phyloP scores from a whole-genome alignment of 2,797 vertebrate genomes.

The Macropodus opercularis region DNA sequence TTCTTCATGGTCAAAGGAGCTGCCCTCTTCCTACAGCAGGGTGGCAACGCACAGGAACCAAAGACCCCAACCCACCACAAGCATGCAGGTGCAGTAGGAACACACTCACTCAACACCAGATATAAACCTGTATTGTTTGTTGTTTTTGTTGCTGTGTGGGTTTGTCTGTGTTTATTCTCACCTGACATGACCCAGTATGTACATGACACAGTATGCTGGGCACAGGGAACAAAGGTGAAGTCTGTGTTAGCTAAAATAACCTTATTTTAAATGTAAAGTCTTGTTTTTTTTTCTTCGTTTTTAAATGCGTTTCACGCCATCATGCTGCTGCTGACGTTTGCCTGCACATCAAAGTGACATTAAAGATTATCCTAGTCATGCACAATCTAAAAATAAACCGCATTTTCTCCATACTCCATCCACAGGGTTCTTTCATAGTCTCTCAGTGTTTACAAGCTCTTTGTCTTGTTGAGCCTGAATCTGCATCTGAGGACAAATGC shows the following conservation, averaged over 20 bases:
- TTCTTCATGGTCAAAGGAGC: conserved; percentile 99
- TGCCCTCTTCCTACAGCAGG: conserved; percentile 96
- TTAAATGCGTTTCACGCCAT: not conserved
- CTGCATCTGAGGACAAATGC: conserved; percentile 17
- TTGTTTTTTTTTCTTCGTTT: not conserved
- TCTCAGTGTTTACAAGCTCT: conserved; percentile 1
- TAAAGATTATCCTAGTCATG: conserved; percentile 5
- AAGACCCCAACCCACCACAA: conserved; percentile 91
- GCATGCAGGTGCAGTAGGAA: conserved; percentile 91
- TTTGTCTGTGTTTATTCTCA: conserved; percentile 36
- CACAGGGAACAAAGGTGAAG: too few relatives aligned
- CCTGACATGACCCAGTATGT: conserved; percentile 27
- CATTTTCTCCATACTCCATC: not conserved
- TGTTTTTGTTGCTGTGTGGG: conserved; percentile 8
- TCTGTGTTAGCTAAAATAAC: too few relatives aligned
- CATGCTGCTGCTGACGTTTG: conserved; percentile 6
- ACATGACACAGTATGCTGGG: too few relatives aligned
- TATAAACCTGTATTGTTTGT: conserved; percentile 24
- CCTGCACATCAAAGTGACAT: conserved; percentile 18
- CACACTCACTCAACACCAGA: conserved; percentile 57
- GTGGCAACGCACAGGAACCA: conserved; percentile 87
- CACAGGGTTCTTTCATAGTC: conserved; percentile 1
- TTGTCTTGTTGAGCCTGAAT: conserved; percentile 3
- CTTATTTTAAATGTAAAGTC: too few relatives aligned
- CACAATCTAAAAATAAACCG: conserved; percentile 32